Conservation (phyloP, 2,888 invertebrate species). For the Nowickia ferox region DNA sequence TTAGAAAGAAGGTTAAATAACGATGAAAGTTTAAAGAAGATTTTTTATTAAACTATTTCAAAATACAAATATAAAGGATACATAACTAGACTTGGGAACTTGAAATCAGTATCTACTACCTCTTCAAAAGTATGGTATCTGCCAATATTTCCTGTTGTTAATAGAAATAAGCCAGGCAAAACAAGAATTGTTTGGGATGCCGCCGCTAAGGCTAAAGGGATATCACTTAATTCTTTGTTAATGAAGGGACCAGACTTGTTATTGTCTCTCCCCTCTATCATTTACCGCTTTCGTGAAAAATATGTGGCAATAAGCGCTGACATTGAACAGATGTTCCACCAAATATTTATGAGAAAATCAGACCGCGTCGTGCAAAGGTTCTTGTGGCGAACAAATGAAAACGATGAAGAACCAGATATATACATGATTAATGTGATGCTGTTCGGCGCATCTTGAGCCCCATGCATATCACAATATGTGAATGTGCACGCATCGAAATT, state of each 20-base stretch:
- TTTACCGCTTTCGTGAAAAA: constrained; percentile 62
- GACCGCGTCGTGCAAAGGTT: constrained; percentile 55
- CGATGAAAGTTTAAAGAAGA: constrained; percentile 46
- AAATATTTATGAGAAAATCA: constrained; percentile 44
- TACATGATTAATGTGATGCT: constrained; percentile 44
- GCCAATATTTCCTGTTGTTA: constrained; percentile 71
- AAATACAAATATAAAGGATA: constrained; percentile 1
- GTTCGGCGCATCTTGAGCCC: too few relatives aligned
- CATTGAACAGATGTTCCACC: constrained; percentile 70
- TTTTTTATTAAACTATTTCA: constrained; percentile 45
- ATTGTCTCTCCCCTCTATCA: constrained; percentile 58
- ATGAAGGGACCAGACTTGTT: constrained; percentile 48
- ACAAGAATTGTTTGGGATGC: constrained; percentile 6
- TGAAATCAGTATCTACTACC: neutral
- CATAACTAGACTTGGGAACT: constrained; percentile 24
- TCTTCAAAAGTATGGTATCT: constrained; percentile 73
- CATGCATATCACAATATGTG: neutral
- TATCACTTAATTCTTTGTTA: constrained; percentile 59
- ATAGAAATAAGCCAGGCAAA: constrained; percentile 43
- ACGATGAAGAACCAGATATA: constrained; percentile 21
- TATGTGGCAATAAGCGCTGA: constrained; percentile 61
- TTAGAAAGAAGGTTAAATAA: constrained; percentile 57
- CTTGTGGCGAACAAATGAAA: constrained; percentile 35
- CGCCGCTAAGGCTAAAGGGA: constrained; percentile 17
- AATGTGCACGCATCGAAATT: too few relatives aligned